Percentiles rank a stretch among this genome's conserved stretches.
Evolutionary conservation across 2,113 vertebrate genomes (phyloP).

Genomic region (Ondatra zibethicus): DNA sequence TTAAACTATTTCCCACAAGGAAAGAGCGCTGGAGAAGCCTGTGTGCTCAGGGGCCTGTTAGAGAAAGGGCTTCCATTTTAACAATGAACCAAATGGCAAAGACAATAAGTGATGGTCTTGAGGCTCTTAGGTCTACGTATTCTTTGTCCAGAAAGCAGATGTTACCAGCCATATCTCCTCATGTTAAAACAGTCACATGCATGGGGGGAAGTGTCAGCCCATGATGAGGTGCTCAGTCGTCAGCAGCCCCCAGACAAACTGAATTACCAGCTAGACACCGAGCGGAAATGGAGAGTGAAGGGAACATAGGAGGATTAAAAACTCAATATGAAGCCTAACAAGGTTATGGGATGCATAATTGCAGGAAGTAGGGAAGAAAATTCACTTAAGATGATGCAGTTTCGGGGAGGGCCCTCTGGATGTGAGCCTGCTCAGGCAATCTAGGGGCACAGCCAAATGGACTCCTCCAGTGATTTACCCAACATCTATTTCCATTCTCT

Average conservation of each 20-base stretch:
- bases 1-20: neutral
- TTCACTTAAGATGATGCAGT: constrained; percentile 59
- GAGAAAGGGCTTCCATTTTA: neutral
- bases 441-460: neutral
- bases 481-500: neutral
- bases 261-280: constrained; percentile 62
- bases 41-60: neutral
- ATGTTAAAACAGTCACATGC: fast-evolving
- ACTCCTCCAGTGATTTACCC: neutral
- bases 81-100: neutral
- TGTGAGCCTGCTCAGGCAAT: neutral
- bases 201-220: fast-evolving
- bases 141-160: neutral
- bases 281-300: constrained; percentile 65
- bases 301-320: constrained; percentile 63
- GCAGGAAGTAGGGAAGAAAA: constrained; percentile 74
- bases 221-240: neutral
- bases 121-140: neutral
- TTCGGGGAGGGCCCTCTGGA: neutral
- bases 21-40: neutral
- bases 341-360: constrained; percentile 63
- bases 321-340: constrained; percentile 69
- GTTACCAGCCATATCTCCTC: neutral
- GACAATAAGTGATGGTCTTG: fast-evolving
- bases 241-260: constrained; percentile 43